Conservation (phyloP, 2,888 invertebrate genomes). For the Mylabris sibirica region DNA sequence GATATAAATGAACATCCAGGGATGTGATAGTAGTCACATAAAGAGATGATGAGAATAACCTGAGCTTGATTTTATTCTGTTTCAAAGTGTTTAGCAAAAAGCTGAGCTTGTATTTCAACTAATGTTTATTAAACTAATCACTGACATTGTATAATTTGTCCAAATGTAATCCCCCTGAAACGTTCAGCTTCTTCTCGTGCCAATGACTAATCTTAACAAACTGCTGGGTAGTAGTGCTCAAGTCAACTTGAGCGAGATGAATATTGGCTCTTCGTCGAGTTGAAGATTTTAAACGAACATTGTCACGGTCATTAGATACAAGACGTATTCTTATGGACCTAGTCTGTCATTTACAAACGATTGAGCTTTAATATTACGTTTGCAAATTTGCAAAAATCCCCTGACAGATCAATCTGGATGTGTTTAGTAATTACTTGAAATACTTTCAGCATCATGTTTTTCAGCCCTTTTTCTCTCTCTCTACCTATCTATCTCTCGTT, state of each 20-base stretch:
- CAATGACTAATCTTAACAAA: conserved; percentile 60
- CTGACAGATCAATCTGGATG: background rate
- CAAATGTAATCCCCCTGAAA: conserved; percentile 52
- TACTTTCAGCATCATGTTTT: background rate
- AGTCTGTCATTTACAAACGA: conserved; percentile 13
- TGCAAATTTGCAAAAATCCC: background rate
- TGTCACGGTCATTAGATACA: conserved; percentile 15
- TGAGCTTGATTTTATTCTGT: conserved; percentile 26
- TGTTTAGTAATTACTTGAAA: background rate
- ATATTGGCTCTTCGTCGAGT: conserved; percentile 43
- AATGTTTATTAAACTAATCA: conserved; percentile 60
- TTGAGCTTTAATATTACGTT: background rate
- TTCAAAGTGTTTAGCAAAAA: conserved; percentile 29
- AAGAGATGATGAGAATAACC: conserved; percentile 9
- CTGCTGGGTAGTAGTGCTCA: conserved; percentile 49
- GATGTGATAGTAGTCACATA: conserved; percentile 35
- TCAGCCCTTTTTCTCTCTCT: background rate
- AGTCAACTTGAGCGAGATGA: conserved; percentile 54
- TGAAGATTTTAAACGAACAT: conserved; percentile 20
- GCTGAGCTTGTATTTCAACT: conserved; percentile 38
- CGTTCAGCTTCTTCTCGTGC: conserved; percentile 44
- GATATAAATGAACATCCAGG: conserved; percentile 38
- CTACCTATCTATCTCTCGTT: too few species aligned
- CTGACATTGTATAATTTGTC: conserved; percentile 59
- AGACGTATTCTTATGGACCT: background rate